Evolutionary conservation across 1,140 invertebrate species (phyloP).

Genomic region (Anadara kagoshimensis): DNA sequence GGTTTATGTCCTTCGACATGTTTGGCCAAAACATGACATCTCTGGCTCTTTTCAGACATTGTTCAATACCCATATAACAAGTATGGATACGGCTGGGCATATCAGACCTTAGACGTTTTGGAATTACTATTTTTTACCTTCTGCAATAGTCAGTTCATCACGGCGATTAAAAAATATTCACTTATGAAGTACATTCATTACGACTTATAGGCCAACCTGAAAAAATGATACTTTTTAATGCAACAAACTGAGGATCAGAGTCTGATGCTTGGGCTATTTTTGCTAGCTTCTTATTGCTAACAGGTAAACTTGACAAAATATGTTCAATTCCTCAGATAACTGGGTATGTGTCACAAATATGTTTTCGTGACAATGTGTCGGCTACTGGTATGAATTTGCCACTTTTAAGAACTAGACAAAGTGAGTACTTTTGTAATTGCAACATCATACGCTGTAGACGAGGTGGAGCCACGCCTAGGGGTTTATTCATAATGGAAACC

Average conservation of each 20-base stretch:
- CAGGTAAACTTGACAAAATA: too few relatives aligned
- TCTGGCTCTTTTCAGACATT: slow-evolving; percentile 36
- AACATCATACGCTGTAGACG: slow-evolving; percentile 51
- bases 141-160: slow-evolving; percentile 39
- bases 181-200: not conserved
- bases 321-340: slow-evolving; percentile 10
- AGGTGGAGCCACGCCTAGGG: slow-evolving; percentile 33
- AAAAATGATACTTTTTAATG: slow-evolving; percentile 9
- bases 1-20: slow-evolving; percentile 41
- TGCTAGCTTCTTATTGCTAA: too few relatives aligned
- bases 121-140: slow-evolving; percentile 36
- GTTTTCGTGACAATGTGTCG: slow-evolving; percentile 45
- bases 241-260: too few relatives aligned
- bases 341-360: slow-evolving; percentile 10
- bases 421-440: too few relatives aligned
- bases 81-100: slow-evolving; percentile 12
- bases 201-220: slow-evolving; percentile 25
- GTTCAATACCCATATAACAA: slow-evolving; percentile 24
- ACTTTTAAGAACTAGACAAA: slow-evolving; percentile 46
- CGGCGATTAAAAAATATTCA: slow-evolving; percentile 22
- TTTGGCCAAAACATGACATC: slow-evolving; percentile 48
- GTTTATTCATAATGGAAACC: slow-evolving; percentile 43
- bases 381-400: slow-evolving; percentile 45
- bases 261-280: too few relatives aligned
- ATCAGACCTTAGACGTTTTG: slow-evolving; percentile 1